Evolutionary conservation across 2,797 vertebrate species (phyloP).

Genomic region (Helostoma temminkii): DNA sequence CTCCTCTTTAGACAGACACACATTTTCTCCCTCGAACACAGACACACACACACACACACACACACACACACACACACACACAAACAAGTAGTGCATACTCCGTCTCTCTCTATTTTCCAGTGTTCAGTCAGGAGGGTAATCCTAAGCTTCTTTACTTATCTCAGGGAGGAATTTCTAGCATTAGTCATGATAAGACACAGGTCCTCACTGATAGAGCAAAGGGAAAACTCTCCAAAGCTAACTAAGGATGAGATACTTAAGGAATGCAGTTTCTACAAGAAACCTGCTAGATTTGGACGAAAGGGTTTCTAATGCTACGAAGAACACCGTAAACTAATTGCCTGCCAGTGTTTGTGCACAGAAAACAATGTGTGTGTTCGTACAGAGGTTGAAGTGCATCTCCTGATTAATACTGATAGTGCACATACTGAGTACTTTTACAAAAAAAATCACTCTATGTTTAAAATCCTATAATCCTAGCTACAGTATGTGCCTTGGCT

Average conservation of each 20-base stretch:
- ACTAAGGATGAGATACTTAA: slow-evolving; percentile 80
- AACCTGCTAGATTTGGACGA: slow-evolving; percentile 59
- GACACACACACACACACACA: slow-evolving; percentile 37
- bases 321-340: slow-evolving; percentile 1
- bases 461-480: background rate
- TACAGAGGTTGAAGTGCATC: background rate
- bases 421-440: background rate
- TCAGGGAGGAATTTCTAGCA: slow-evolving; percentile 85
- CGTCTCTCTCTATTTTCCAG: slow-evolving; percentile 73
- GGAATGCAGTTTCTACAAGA: slow-evolving; percentile 75
- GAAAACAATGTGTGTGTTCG: background rate
- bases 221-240: slow-evolving; percentile 80
- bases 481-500: background rate
- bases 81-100: slow-evolving; percentile 67
- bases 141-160: slow-evolving; percentile 88
- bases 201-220: slow-evolving; percentile 79
- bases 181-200: slow-evolving; percentile 86
- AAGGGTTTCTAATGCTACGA: slow-evolving; percentile 40
- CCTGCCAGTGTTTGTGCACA: background rate
- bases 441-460: background rate
- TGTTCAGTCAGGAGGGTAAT: slow-evolving; percentile 86
- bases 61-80: slow-evolving; percentile 46
- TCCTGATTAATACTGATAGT: background rate
- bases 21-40: slow-evolving; percentile 38
- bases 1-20: slow-evolving; percentile 58